These are phyloP conservation scores for Betta splendens DNA, from an alignment of 2,797 vertebrate species.

Conservation along the genomic window DNA sequence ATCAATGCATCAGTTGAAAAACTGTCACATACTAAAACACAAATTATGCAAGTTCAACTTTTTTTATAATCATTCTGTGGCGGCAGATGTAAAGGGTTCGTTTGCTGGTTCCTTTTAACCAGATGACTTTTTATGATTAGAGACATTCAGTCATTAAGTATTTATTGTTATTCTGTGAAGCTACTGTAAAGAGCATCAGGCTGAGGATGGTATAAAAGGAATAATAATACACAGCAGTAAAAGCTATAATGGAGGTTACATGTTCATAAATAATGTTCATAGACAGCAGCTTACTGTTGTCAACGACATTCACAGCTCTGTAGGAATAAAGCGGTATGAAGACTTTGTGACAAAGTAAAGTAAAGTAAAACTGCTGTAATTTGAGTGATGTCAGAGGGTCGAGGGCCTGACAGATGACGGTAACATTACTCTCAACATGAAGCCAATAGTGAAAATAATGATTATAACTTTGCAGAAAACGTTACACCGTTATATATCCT, in stretches of 20 bases:
- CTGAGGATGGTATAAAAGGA: conserved; percentile 1
- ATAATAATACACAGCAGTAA: not conserved
- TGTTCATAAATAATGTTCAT: not conserved
- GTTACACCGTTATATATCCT: too few relatives aligned
- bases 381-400: too few relatives aligned
- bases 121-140: not conserved
- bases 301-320: conserved; percentile 2
- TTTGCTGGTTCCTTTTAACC: conserved; percentile 23
- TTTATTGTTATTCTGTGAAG: conserved; percentile 17
- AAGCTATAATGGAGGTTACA: not conserved
- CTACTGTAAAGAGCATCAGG: not conserved
- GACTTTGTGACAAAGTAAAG: too few relatives aligned
- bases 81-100: not conserved
- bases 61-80: conserved; percentile 1
- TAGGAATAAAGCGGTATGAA: conserved; percentile 27
- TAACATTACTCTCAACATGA: conserved; percentile 9
- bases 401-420: not conserved
- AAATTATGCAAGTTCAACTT: not conserved
- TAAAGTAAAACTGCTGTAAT: too few relatives aligned
- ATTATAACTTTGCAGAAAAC: too few relatives aligned
- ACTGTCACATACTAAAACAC: too few relatives aligned
- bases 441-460: not conserved
- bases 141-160: conserved; percentile 26
- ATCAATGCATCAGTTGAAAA: not conserved
- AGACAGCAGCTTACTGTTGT: too few relatives aligned